Base-by-base conservation (phyloP, 2,888 invertebrate species). In the Chloroclysta siterata region DNA sequence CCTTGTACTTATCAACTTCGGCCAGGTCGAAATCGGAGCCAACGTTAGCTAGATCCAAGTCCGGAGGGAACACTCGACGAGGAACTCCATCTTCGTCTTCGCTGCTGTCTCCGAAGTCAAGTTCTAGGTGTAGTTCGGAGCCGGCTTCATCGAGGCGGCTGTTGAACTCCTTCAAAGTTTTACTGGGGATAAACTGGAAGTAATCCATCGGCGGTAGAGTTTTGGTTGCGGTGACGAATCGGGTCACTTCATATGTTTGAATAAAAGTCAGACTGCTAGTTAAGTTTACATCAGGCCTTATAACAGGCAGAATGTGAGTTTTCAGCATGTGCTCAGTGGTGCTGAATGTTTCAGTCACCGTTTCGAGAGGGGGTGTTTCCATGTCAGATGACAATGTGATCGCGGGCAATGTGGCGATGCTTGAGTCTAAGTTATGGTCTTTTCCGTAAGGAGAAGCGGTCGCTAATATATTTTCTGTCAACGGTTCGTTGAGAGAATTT, bases 321-420 rank as follows among this genome's bases (percentile, higher is more conserved):
- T 97, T 98, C 15, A 97, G 89, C 93, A 98, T 95, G 10, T 96
- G 94, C 85, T 98, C 97, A 0, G 97, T 98, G 5, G 98, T 97
- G 74, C 98, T 97, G 88, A 97, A 98, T 3, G 97, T 97, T 88
- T 98, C 98, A 0, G 97, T 97, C 48, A 97, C 93, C 0, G 97
- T 98, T 90, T 98, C 97, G 55, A 98, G 87, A 0, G 97, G 97
- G 13, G 97, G 97, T 0, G 97, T 98, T 84, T 96, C 97, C 82
- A 95, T 95, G 75, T 96, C 96, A 10, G 95, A 94, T 7, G 96
- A 95, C 46, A 97, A 89, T 64, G 95, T 95, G 67, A 98, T 95
- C 0, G 97, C 95, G 10, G 97, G 97, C 42, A 98, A 90, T 0
- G 98, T 98, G 10, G 96, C 97, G 60, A 98, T 95, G 75, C 96